Evolutionary conservation across 92 coral and sea anemone species (phyloP).

Genomic region (Zoanthus solanderi): DNA sequence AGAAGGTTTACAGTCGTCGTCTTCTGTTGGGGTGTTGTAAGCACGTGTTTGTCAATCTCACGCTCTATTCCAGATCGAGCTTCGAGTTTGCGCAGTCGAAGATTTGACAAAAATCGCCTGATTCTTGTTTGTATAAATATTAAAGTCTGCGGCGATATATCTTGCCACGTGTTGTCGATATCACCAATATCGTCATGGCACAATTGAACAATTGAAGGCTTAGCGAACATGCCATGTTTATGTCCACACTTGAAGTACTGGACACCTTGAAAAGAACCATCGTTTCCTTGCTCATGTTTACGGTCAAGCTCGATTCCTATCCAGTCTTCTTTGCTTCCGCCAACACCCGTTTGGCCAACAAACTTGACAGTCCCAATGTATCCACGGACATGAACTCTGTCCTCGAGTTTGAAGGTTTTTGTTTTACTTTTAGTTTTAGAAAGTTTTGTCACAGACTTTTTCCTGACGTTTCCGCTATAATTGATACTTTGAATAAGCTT

Average conservation of each 20-base stretch:
- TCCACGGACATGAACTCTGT: slow-evolving; percentile 71
- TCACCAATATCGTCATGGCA: slow-evolving; percentile 49
- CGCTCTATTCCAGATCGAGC: slow-evolving; percentile 74
- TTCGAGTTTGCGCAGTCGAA: slow-evolving; percentile 70
- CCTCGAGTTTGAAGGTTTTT: slow-evolving; percentile 54
- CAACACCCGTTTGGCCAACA: slow-evolving; percentile 66
- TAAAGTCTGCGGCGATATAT: slow-evolving; percentile 65
- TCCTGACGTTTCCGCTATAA: neutral
- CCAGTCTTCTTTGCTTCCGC: slow-evolving; percentile 64
- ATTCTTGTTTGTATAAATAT: slow-evolving; percentile 67
- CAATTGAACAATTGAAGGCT: slow-evolving; percentile 49
- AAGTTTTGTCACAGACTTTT: neutral
- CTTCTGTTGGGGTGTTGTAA: slow-evolving; percentile 66
- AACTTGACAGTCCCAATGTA: slow-evolving; percentile 69
- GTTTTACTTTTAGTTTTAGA: neutral
- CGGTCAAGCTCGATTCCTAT: slow-evolving; percentile 72
- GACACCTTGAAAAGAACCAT: slow-evolving; percentile 64
- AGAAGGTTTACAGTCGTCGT: slow-evolving; percentile 65
- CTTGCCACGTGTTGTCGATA: slow-evolving; percentile 25
- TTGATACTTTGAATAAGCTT: neutral
- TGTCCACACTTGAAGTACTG: slow-evolving; percentile 63
- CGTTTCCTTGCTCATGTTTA: slow-evolving; percentile 61
- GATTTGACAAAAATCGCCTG: slow-evolving; percentile 60
- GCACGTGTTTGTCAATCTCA: slow-evolving; percentile 71
- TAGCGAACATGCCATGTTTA: slow-evolving; percentile 70